A percentile compares a stretch with the other conserved stretches of the same genome.
These are phyloP conservation scores for Leptocoma aspasia DNA, from an alignment of 2,113 vertebrate species.

Conservation along the genomic window DNA sequence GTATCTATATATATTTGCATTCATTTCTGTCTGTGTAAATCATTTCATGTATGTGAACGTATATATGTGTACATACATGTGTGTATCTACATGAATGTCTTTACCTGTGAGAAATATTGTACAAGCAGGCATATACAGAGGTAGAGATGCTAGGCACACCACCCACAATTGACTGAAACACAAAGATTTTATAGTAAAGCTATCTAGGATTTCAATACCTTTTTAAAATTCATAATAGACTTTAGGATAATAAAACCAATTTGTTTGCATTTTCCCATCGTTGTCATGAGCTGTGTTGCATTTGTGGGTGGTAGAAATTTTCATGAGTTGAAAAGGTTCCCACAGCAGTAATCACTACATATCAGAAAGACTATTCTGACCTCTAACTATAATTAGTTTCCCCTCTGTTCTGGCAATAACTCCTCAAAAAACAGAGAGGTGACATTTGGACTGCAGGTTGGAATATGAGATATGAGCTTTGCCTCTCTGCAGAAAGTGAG, in stretches of 20 bases:
- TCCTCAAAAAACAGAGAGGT: background rate
- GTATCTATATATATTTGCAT: slow-evolving; percentile 43
- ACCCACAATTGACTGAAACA: background rate
- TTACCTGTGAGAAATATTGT: background rate
- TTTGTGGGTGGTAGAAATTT: background rate
- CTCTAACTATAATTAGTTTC: background rate
- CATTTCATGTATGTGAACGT: background rate
- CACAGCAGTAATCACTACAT: background rate
- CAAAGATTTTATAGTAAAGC: background rate
- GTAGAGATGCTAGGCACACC: background rate
- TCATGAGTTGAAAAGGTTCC: background rate
- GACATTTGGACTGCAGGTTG: background rate
- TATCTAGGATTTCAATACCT: background rate
- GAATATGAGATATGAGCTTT: background rate
- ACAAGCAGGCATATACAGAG: background rate
- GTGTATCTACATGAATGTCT: background rate
- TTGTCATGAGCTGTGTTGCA: background rate
- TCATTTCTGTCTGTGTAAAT: background rate
- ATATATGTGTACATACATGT: background rate
- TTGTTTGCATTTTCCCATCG: background rate
- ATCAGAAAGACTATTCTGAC: background rate
- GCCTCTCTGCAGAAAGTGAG: background rate
- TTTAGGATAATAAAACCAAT: background rate
- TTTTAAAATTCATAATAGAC: background rate
- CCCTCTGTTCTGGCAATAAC: background rate